Conservation (phyloP, 2,113 vertebrate species). For the Hippocampus guttulatus region DNA sequence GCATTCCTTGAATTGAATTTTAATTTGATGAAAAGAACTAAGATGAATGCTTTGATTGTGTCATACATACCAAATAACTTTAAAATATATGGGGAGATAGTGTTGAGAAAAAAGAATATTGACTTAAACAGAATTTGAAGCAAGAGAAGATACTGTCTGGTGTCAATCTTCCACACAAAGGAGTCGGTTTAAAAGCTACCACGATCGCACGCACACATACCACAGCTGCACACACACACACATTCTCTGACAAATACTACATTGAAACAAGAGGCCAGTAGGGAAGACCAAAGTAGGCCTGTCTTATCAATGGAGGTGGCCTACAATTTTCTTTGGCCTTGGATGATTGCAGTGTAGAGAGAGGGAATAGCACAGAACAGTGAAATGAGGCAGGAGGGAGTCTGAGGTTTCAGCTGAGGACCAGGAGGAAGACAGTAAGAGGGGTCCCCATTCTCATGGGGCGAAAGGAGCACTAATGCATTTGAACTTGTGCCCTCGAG, state of each 20-base stretch:
- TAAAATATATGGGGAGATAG: neutral
- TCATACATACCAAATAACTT: slow-evolving; percentile 12
- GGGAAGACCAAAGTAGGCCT: slow-evolving; percentile 50
- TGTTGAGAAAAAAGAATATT: neutral
- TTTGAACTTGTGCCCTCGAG: slow-evolving; percentile 59
- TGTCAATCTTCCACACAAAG: neutral
- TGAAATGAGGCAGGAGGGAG: slow-evolving; percentile 29
- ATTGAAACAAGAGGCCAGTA: slow-evolving; percentile 37
- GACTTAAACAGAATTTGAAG: neutral
- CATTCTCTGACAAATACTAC: slow-evolving; percentile 42
- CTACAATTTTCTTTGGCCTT: slow-evolving; percentile 34
- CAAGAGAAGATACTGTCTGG: neutral
- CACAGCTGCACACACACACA: neutral
- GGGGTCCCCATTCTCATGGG: slow-evolving; percentile 61
- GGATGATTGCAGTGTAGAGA: slow-evolving; percentile 42
- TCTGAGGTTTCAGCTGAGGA: slow-evolving; percentile 32
- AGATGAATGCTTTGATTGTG: slow-evolving; percentile 6
- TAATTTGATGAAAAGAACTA: slow-evolving; percentile 29
- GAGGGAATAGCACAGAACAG: slow-evolving; percentile 30
- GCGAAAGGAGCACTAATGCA: slow-evolving; percentile 63
- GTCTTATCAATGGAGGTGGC: slow-evolving; percentile 38
- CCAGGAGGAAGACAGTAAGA: slow-evolving; percentile 57
- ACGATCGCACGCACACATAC: neutral
- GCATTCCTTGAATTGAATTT: slow-evolving; percentile 46
- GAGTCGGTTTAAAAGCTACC: neutral